Conservation (phyloP, 2,888 invertebrate species). For the Steinernema carpocapsae region DNA sequence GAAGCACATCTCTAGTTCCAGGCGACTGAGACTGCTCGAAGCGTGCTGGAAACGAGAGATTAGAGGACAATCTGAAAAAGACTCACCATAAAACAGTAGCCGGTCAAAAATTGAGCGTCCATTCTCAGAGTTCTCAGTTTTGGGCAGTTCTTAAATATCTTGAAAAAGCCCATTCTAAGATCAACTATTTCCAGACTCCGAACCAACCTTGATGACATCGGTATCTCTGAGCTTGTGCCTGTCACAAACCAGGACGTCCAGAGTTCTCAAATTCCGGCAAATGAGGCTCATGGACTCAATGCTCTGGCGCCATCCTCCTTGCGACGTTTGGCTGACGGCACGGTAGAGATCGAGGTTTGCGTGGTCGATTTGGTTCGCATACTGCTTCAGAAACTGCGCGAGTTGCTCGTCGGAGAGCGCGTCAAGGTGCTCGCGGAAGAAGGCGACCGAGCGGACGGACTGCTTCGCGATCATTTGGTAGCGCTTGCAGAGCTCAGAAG, state of each 20-base stretch:
- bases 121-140: slow-evolving; percentile 49
- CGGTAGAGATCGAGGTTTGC: slow-evolving; percentile 57
- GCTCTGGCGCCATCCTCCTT: slow-evolving; percentile 58
- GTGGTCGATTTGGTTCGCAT: slow-evolving; percentile 47
- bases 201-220: slow-evolving; percentile 47
- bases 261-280: slow-evolving; percentile 48
- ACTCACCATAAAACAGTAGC: slow-evolving; percentile 53
- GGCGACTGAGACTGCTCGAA: slow-evolving; percentile 40
- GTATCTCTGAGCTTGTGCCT: slow-evolving; percentile 54
- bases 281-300: slow-evolving; percentile 44
- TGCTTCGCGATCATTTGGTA: slow-evolving; percentile 41
- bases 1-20: slow-evolving; percentile 50
- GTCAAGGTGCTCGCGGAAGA: slow-evolving; percentile 39
- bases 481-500: slow-evolving; percentile 6
- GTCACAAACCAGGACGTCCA: slow-evolving; percentile 53
- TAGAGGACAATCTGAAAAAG: too few relatives aligned
- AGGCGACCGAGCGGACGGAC: slow-evolving; percentile 45
- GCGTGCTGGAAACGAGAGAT: slow-evolving; percentile 41
- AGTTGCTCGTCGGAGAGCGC: slow-evolving; percentile 37
- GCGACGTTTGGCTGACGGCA: slow-evolving; percentile 50
- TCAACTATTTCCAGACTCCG: neutral
- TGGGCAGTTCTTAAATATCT: slow-evolving; percentile 52
- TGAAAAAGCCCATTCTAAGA: neutral
- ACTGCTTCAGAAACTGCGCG: slow-evolving; percentile 46
- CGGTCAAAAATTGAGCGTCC: slow-evolving; percentile 55